phyloP scores from a whole-genome alignment of 2,113 vertebrate species.

The Hypanus sabinus region DNA sequence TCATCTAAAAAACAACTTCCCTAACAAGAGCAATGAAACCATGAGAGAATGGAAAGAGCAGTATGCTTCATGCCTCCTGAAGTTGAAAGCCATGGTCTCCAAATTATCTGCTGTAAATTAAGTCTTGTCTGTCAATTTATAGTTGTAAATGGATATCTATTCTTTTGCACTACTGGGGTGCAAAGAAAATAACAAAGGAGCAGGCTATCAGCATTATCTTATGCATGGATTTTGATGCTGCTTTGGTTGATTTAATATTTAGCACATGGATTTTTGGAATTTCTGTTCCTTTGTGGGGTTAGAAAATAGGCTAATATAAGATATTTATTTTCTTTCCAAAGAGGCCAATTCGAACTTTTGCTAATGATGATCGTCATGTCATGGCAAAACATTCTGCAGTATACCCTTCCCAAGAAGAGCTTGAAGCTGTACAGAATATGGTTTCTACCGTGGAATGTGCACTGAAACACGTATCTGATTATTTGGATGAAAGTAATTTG shows the following conservation, averaged over 20 bases:
- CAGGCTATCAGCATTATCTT: background rate
- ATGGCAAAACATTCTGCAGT: conserved; percentile 98
- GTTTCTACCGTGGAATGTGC: conserved; percentile 94
- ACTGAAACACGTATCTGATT: conserved; percentile 93
- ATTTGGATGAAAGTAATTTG: conserved; percentile 70
- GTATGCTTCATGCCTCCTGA: conserved; percentile 6
- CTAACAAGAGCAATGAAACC: background rate
- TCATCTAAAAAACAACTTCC: background rate
- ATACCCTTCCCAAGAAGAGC: conserved; percentile 90
- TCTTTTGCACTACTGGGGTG: background rate
- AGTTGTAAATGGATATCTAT: background rate
- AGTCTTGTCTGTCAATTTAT: background rate
- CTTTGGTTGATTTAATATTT: background rate
- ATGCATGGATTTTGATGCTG: conserved; percentile 2
- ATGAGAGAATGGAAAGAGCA: conserved; percentile 8
- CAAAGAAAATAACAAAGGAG: background rate
- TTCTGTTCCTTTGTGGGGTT: background rate
- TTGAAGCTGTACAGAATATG: conserved; percentile 94
- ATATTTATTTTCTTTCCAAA: conserved; percentile 45
- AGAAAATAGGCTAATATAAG: background rate
- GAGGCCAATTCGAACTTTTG: conserved; percentile 97
- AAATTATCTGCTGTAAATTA: background rate
- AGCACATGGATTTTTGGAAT: background rate
- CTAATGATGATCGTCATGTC: conserved; percentile 96
- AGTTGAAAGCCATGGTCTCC: conserved; percentile 6